Percentiles rank a stretch among this genome's conserved stretches.
Conservation (phyloP, 2,888 invertebrate genomes). For the Allygus modestus region DNA sequence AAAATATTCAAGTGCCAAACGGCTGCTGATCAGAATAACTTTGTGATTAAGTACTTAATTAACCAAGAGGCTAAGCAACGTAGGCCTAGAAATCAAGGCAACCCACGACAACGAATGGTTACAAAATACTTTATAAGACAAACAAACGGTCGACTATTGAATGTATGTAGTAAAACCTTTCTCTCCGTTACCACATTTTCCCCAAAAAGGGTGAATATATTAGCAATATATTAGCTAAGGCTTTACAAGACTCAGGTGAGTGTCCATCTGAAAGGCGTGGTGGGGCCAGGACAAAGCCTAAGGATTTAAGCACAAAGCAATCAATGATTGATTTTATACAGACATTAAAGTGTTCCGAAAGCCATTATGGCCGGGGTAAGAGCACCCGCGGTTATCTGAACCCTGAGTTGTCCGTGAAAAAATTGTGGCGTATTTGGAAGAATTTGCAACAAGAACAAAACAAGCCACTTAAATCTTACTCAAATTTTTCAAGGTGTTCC, state of each 20-base stretch:
- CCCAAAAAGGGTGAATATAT: constrained; percentile 34
- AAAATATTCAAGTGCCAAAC: constrained; percentile 52
- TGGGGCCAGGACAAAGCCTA: constrained; percentile 49
- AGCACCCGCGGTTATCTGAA: constrained; percentile 56
- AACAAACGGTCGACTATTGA: constrained; percentile 7
- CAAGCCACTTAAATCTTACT: constrained; percentile 31
- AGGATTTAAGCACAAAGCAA: constrained; percentile 23
- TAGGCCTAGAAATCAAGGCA: constrained; percentile 43
- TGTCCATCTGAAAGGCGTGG: constrained; percentile 59
- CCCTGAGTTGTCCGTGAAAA: constrained; percentile 50
- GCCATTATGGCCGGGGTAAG: constrained; percentile 59
- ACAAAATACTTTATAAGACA: constrained; percentile 53
- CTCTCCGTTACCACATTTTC: constrained; percentile 42
- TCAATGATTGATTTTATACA: constrained; percentile 56
- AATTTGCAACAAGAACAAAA: not conserved
- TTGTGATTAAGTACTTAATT: constrained; percentile 31
- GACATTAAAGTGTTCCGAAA: constrained; percentile 50
- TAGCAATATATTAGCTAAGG: not conserved
- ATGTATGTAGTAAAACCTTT: constrained; percentile 17
- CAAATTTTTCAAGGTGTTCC: constrained; percentile 53
- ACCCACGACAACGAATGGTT: not conserved
- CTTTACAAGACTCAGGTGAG: constrained; percentile 9
- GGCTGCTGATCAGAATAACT: constrained; percentile 50
- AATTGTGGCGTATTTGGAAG: constrained; percentile 58
- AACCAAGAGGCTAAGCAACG: constrained; percentile 31